Conservation (phyloP, 2,113 vertebrate genomes). For the Percopsis transmontana region DNA sequence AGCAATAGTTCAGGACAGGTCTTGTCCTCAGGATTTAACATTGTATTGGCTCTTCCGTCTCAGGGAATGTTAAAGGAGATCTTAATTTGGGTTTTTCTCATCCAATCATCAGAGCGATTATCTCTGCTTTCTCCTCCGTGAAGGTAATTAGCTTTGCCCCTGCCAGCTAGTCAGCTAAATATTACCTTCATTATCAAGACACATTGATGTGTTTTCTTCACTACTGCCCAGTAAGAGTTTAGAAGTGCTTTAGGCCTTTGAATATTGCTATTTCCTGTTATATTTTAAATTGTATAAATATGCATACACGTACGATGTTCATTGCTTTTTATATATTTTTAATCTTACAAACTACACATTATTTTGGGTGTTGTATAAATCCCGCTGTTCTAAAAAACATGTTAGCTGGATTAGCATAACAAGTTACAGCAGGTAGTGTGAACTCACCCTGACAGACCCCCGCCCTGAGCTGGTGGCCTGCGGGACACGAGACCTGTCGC, state of each 20-base stretch:
- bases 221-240: slow-evolving; percentile 35
- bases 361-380: no score
- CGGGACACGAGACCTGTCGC: slow-evolving; percentile 81
- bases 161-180: slow-evolving; percentile 42
- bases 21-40: slow-evolving; percentile 6
- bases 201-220: slow-evolving; percentile 38
- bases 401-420: not conserved
- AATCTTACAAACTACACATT: no score
- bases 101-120: slow-evolving; percentile 16
- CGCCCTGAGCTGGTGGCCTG: slow-evolving; percentile 78
- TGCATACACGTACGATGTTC: no score
- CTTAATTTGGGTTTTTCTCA: slow-evolving; percentile 46
- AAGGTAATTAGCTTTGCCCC: slow-evolving; percentile 50
- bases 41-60: not conserved
- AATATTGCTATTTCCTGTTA: not conserved
- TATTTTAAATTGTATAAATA: not conserved
- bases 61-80: slow-evolving; percentile 4
- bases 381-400: not conserved
- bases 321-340: no score
- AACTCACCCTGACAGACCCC: slow-evolving; percentile 85
- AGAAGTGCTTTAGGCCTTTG: slow-evolving; percentile 17
- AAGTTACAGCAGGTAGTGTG: not conserved
- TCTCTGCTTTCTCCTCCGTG: slow-evolving; percentile 32
- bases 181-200: slow-evolving; percentile 53
- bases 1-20: slow-evolving; percentile 16